Evolutionary conservation across 2,113 vertebrate species (phyloP).

Genomic region (Eupsittula cactorum): DNA sequence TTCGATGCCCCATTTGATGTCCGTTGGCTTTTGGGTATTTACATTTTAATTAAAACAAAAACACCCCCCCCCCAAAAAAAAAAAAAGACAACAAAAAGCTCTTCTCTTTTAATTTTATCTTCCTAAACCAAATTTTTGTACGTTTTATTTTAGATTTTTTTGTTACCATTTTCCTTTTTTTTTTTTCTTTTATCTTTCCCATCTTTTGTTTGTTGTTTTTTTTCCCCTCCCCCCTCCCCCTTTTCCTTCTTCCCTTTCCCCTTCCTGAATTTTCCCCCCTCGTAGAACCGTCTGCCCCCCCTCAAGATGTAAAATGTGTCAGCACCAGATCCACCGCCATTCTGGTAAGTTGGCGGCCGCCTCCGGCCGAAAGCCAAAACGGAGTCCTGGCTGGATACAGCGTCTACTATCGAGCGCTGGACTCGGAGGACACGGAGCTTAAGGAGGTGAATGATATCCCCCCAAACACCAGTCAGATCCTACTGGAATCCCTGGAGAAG

Average conservation of each 20-base stretch:
- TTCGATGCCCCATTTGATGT: conserved; percentile 28
- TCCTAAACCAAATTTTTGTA: too few species aligned
- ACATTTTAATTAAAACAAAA: not conserved
- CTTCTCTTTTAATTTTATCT: too few species aligned
- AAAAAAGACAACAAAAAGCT: too few species aligned
- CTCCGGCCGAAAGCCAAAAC: conserved; percentile 90
- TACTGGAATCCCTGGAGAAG: conserved; percentile 93
- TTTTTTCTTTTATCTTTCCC: too few species aligned
- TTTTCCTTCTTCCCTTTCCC: too few species aligned
- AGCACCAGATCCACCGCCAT: conserved; percentile 95
- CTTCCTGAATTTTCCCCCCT: conserved; percentile 69
- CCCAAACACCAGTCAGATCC: conserved; percentile 83
- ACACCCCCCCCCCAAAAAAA: not conserved
- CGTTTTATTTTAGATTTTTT: too few species aligned
- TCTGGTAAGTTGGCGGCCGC: conserved; percentile 98
- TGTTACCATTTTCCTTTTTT: too few species aligned
- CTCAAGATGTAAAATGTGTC: conserved; percentile 97
- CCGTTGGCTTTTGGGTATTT: conserved; percentile 8
- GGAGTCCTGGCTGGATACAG: conserved; percentile 92
- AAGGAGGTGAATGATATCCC: conserved; percentile 85
- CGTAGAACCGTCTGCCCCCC: conserved; percentile 97
- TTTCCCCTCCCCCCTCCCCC: too few species aligned
- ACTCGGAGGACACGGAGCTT: conserved; percentile 80
- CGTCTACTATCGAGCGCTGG: conserved; percentile 90
- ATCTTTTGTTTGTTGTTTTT: too few species aligned